Percentiles rank a stretch among this genome's conserved stretches.
Evolutionary conservation across 2,113 vertebrate species (phyloP).

Genomic region (Emydura subglobosa): DNA sequence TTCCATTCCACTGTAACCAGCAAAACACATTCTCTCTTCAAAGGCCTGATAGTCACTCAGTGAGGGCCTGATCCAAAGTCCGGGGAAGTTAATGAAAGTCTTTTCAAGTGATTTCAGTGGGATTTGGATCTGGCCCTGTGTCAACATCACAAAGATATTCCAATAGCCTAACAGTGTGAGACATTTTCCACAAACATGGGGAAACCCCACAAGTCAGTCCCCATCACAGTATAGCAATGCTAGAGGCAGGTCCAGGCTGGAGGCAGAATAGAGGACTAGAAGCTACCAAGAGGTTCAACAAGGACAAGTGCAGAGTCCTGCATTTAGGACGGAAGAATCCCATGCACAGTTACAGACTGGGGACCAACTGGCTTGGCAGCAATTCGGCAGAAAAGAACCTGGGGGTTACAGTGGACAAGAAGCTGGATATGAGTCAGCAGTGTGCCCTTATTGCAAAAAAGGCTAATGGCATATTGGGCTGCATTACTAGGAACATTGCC

Average conservation of each 20-base stretch:
- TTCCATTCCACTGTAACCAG: not conserved
- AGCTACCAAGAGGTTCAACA: not conserved
- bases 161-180: not conserved
- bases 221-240: not conserved
- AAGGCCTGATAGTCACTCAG: not conserved
- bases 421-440: no score
- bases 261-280: not conserved
- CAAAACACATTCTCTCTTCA: not conserved
- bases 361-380: no score
- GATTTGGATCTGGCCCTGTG: not conserved
- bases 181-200: not conserved
- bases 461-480: no score
- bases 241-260: not conserved
- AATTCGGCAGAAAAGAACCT: no score
- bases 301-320: no score
- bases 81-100: not conserved
- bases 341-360: no score
- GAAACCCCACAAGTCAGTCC: not conserved
- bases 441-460: no score
- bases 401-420: no score
- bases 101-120: not conserved
- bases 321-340: no score
- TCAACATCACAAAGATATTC: rapidly evolving
- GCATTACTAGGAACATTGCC: no score
- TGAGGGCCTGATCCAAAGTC: not conserved